These are phyloP conservation scores for Sebastiscus tertius DNA, from an alignment of 2,797 vertebrate species.

Conservation along the genomic window DNA sequence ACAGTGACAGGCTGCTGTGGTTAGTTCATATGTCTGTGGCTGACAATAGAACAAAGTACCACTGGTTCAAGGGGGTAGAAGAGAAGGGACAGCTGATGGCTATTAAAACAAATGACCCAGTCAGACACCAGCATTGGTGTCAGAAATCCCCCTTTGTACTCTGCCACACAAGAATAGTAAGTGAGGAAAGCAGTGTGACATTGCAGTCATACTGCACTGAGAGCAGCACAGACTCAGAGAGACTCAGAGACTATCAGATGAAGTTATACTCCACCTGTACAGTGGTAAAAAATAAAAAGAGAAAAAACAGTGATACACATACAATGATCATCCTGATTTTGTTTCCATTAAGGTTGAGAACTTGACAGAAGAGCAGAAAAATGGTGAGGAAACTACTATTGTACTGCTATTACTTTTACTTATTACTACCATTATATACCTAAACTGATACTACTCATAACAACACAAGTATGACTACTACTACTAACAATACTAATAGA, in stretches of 20 bases:
- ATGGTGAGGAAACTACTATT: conserved; percentile 76
- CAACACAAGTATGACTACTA: not conserved
- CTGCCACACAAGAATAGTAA: conserved; percentile 60
- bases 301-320: not conserved
- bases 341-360: conserved; percentile 81
- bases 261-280: not conserved
- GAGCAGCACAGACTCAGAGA: not conserved
- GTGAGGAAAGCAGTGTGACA: conserved; percentile 44
- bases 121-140: not conserved
- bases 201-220: conserved; percentile 34
- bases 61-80: conserved; percentile 38
- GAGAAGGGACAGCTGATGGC: conserved; percentile 61
- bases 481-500: not conserved
- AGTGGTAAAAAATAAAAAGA: not conserved
- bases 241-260: not conserved
- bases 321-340: not conserved
- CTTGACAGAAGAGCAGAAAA: conserved; percentile 87
- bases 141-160: not conserved
- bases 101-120: conserved; percentile 36
- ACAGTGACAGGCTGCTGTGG: not conserved
- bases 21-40: conserved; percentile 32
- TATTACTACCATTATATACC: not conserved
- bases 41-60: conserved; percentile 67
- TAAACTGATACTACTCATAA: not conserved
- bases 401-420: not conserved